Conservation (phyloP, 2,888 invertebrate species). For the Adineta ricciae region DNA sequence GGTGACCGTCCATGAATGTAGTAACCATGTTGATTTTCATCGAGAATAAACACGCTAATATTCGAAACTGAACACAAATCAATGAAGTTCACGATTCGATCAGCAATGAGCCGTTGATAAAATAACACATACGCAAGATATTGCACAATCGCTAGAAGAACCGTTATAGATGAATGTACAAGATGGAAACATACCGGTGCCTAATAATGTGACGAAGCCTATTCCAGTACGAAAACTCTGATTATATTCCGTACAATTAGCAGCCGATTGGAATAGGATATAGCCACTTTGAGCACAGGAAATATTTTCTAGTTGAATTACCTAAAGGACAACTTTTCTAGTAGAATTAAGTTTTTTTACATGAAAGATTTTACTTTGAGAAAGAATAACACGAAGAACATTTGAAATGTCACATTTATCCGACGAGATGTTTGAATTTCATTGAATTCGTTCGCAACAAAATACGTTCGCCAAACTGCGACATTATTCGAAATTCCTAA, state of each 20-base stretch:
- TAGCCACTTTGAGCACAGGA: neutral
- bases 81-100: constrained; percentile 66
- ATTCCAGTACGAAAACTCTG: constrained; percentile 35
- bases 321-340: neutral
- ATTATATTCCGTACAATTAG: neutral
- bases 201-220: constrained; percentile 36
- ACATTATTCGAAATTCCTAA: constrained; percentile 42
- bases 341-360: constrained; percentile 27
- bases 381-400: constrained; percentile 56
- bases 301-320: neutral
- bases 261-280: neutral
- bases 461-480: constrained; percentile 69
- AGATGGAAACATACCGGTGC: neutral
- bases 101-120: constrained; percentile 60
- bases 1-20: constrained; percentile 73
- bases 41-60: constrained; percentile 64
- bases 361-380: constrained; percentile 53
- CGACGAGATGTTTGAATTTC: constrained; percentile 63
- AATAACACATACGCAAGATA: constrained; percentile 56
- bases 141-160: constrained; percentile 50
- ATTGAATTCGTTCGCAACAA: constrained; percentile 73
- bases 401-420: constrained; percentile 53
- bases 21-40: constrained; percentile 62
- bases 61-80: constrained; percentile 71
- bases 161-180: neutral